phyloP scores from a whole-genome alignment of 2,888 invertebrate species.

The Omphaloscelis lunosa region DNA sequence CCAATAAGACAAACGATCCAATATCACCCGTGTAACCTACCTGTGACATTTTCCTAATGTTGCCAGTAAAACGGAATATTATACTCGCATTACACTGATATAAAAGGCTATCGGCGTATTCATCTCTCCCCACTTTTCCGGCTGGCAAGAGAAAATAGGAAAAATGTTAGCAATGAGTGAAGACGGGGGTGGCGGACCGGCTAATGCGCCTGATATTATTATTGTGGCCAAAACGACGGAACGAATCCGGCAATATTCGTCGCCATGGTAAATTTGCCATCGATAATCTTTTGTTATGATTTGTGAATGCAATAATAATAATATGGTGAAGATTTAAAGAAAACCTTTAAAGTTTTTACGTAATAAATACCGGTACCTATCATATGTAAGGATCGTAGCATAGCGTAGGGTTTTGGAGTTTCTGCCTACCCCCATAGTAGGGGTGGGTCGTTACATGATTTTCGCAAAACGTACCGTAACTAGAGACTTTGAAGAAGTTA shows the following conservation, averaged over 20 bases:
- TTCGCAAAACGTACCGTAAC: too few species aligned
- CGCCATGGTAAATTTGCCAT: slow-evolving; percentile 72
- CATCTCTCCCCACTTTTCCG: slow-evolving; percentile 81
- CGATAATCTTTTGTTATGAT: slow-evolving; percentile 48
- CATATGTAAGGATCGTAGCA: not conserved
- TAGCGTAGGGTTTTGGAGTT: not conserved
- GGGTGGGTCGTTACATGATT: too few species aligned
- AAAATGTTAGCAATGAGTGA: slow-evolving; percentile 71
- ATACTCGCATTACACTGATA: slow-evolving; percentile 80
- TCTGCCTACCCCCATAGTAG: not conserved
- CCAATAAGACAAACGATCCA: slow-evolving; percentile 44
- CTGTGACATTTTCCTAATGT: slow-evolving; percentile 66
- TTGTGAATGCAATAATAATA: not conserved
- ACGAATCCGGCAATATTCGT: slow-evolving; percentile 76
- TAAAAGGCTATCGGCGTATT: slow-evolving; percentile 79
- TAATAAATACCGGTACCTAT: not conserved
- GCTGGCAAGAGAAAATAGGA: slow-evolving; percentile 70
- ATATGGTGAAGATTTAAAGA: not conserved
- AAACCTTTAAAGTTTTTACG: not conserved
- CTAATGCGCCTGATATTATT: slow-evolving; percentile 83
- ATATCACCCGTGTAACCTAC: slow-evolving; percentile 49
- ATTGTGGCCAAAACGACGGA: slow-evolving; percentile 81
- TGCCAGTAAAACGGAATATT: slow-evolving; percentile 75
- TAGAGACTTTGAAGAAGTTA: too few species aligned
- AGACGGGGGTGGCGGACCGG: slow-evolving; percentile 79